phyloP scores from a whole-genome alignment of 2,888 invertebrate genomes.

The Mesoligia furuncula region DNA sequence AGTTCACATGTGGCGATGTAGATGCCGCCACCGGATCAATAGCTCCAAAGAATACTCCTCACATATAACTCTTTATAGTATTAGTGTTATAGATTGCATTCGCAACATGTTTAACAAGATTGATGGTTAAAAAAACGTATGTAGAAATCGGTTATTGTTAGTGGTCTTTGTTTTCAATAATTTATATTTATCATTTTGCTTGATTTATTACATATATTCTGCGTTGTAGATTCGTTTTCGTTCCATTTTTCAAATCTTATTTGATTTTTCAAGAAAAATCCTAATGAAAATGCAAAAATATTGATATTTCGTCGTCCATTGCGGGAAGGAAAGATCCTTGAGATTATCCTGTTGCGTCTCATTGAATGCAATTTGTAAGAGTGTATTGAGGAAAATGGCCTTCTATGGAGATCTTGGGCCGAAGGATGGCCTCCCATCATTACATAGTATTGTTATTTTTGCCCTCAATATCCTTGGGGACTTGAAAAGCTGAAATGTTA shows the following conservation, averaged over 20 bases:
- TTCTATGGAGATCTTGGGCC: slow-evolving; percentile 15
- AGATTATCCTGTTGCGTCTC: slow-evolving; percentile 48
- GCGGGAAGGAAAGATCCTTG: neutral
- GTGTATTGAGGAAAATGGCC: slow-evolving; percentile 55
- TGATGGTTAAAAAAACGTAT: no score
- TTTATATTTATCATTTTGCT: no score
- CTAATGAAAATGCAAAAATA: neutral
- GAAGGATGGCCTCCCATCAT: slow-evolving; percentile 14
- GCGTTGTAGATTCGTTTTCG: neutral
- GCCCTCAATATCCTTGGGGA: slow-evolving; percentile 7
- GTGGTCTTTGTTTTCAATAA: no score
- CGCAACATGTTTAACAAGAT: no score
- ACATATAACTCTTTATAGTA: no score
- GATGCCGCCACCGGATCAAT: no score
- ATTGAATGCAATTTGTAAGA: slow-evolving; percentile 55
- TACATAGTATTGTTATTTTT: slow-evolving; percentile 33
- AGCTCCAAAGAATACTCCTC: no score
- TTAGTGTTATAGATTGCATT: no score
- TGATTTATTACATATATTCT: neutral
- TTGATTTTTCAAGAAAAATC: neutral
- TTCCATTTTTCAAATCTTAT: neutral
- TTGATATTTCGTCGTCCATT: slow-evolving; percentile 36
- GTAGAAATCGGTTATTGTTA: no score
- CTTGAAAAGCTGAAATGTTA: neutral
- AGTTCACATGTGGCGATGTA: neutral